These are phyloP conservation scores for Acrocyrtus sp. DNA, from an alignment of 2,888 invertebrate species.

Conservation along the genomic window DNA sequence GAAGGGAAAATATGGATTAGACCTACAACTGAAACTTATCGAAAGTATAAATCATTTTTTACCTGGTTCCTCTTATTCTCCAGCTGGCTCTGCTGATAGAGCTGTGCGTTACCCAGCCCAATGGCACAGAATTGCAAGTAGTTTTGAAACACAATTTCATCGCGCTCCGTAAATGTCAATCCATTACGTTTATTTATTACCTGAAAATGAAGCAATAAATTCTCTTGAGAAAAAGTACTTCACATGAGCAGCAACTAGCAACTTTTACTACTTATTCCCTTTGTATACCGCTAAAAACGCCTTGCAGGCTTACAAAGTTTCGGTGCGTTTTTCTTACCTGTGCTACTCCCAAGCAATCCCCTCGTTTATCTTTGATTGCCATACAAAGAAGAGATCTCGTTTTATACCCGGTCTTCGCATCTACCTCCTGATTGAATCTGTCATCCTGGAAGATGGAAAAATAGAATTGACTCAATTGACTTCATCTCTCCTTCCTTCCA, in stretches of 20 bases:
- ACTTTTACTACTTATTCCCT: neutral
- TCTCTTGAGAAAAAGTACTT: neutral
- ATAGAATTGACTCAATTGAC: conserved; percentile 11
- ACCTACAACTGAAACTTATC: too few species aligned
- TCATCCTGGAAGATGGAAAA: conserved; percentile 73
- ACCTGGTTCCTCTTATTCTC: conserved; percentile 95
- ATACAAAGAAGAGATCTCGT: conserved; percentile 93
- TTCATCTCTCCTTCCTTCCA: neutral
- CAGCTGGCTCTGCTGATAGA: conserved; percentile 93
- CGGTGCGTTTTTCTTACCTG: too few species aligned
- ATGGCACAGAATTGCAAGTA: conserved; percentile 98
- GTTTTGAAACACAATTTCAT: conserved; percentile 90
- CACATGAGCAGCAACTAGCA: neutral
- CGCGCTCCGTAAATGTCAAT: conserved; percentile 83
- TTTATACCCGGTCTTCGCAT: conserved; percentile 91
- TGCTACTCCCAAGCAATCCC: conserved; percentile 96
- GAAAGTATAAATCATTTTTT: too few species aligned
- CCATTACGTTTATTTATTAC: conserved; percentile 92
- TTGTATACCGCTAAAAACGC: too few species aligned
- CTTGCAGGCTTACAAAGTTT: too few species aligned
- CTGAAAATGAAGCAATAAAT: conserved; percentile 66
- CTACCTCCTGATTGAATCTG: conserved; percentile 94
- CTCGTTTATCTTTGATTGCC: conserved; percentile 94
- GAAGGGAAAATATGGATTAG: too few species aligned
- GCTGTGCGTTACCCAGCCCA: conserved; percentile 93